Conservation (phyloP, 2,113 vertebrate genomes). For the Apistogramma diplotaenia region DNA sequence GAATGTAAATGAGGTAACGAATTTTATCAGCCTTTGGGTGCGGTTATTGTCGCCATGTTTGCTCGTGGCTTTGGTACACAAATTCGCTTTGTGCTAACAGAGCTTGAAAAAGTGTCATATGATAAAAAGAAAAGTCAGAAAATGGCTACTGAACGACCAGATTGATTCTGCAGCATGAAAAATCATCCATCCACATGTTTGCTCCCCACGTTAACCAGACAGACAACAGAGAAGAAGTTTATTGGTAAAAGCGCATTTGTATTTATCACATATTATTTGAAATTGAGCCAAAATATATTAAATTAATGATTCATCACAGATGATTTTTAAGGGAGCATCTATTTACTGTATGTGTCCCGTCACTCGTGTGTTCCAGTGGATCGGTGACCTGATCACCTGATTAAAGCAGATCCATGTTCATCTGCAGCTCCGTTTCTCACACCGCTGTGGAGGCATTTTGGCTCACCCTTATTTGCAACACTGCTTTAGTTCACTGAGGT, state of each 20-base stretch:
- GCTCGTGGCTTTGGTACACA: not conserved
- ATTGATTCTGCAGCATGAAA: no score
- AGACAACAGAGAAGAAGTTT: accelerated
- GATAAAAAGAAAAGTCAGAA: no score
- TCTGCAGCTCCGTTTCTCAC: not conserved
- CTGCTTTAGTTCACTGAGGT: no score
- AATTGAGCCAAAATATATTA: not conserved
- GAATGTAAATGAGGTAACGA: constrained; percentile 11
- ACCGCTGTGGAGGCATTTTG: no score
- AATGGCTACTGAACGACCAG: no score
- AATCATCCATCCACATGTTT: not conserved
- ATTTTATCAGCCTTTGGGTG: not conserved
- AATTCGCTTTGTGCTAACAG: not conserved
- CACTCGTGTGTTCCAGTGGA: not conserved
- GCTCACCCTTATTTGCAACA: no score
- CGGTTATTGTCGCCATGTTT: not conserved
- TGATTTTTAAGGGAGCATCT: not conserved
- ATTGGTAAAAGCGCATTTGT: not conserved
- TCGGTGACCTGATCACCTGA: not conserved
- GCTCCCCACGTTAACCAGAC: not conserved
- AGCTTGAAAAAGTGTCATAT: not conserved
- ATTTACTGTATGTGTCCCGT: not conserved
- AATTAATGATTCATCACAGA: not conserved
- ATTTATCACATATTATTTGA: not conserved
- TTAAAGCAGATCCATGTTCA: not conserved